These are phyloP conservation scores for Chaetura pelagica DNA, from an alignment of 2,113 vertebrate species.

Conservation along the genomic window DNA sequence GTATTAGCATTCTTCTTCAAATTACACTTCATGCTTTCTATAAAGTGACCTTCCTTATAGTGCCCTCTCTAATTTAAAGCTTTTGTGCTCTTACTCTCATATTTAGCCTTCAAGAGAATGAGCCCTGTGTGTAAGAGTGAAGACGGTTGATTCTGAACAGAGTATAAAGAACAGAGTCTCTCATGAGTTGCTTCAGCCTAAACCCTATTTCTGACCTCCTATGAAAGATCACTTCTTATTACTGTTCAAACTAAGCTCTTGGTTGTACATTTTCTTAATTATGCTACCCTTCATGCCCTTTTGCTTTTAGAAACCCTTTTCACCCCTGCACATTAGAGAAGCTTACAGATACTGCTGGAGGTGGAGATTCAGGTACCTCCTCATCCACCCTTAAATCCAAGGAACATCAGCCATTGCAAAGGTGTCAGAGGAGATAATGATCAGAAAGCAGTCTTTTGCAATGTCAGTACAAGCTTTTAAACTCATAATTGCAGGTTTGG, in stretches of 20 bases:
- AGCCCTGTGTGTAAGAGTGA: background rate
- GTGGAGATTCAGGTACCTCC: background rate
- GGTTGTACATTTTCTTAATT: background rate
- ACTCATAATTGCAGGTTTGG: background rate
- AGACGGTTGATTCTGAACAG: background rate
- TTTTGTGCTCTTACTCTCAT: background rate
- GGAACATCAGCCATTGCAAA: background rate
- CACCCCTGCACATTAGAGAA: background rate
- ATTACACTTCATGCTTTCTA: slow-evolving; percentile 45
- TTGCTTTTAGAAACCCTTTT: background rate
- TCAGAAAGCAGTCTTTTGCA: background rate
- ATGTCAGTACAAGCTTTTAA: background rate
- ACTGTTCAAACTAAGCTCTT: background rate
- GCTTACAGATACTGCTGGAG: background rate
- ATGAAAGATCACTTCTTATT: background rate
- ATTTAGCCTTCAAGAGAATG: slow-evolving; percentile 17
- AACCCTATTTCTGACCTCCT: background rate
- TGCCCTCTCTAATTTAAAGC: slow-evolving; percentile 14
- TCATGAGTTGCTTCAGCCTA: background rate
- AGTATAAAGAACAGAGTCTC: background rate
- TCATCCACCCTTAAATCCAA: background rate
- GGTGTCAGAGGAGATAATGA: background rate
- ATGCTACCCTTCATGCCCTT: background rate
- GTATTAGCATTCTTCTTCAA: slow-evolving; percentile 47
- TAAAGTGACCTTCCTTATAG: slow-evolving; percentile 44